A percentile compares a stretch with the other conserved stretches of the same genome.
phyloP scores from a whole-genome alignment of 2,797 vertebrate genomes.

The Mormyrops boulengeri region DNA sequence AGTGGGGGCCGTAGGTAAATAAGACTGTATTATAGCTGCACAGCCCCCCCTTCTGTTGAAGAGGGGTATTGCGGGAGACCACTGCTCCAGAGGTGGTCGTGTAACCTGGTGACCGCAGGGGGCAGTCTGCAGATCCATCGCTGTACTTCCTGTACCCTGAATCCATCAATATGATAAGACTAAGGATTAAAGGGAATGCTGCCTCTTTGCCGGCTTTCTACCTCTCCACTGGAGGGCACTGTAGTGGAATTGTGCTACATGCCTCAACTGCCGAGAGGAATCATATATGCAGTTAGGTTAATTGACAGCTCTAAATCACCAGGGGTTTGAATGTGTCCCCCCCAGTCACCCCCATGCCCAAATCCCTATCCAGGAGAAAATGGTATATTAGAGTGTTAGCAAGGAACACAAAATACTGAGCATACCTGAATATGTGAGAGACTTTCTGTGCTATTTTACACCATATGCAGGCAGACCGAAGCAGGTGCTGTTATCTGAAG shows the following conservation, averaged over 20 bases:
- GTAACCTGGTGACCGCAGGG: background rate
- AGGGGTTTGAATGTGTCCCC: background rate
- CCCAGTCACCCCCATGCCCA: too few relatives aligned
- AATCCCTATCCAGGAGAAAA: background rate
- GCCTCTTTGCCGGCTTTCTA: background rate
- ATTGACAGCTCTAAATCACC: background rate
- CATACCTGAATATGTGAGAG: background rate
- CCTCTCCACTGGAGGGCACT: background rate
- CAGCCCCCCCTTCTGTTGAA: background rate
- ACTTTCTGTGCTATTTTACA: background rate
- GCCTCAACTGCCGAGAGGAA: background rate
- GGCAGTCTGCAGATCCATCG: background rate
- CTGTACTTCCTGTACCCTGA: background rate
- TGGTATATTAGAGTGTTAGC: background rate
- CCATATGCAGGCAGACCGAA: background rate
- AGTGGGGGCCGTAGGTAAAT: background rate
- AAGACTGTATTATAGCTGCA: background rate
- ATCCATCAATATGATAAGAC: background rate
- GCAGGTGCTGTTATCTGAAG: background rate
- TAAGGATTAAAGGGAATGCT: background rate
- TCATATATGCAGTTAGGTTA: background rate
- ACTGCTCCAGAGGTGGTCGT: background rate
- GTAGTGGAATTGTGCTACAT: background rate
- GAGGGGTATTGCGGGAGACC: background rate
- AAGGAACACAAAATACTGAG: background rate